Percentiles rank a stretch among this genome's conserved stretches.
phyloP scores from a whole-genome alignment of 2,888 invertebrate genomes.

The Syrphus vitripennis region DNA sequence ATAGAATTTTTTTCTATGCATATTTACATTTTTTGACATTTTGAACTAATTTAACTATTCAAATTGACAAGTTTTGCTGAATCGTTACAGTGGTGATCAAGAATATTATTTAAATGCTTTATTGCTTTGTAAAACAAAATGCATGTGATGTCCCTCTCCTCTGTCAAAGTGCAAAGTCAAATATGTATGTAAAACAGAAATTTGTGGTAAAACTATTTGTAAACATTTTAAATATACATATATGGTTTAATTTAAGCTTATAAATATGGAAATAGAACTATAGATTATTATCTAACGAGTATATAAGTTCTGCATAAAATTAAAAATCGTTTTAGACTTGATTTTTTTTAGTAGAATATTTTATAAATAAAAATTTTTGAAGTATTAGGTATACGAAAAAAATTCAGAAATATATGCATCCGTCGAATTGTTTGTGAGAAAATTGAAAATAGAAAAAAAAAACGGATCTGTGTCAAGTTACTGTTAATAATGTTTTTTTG shows the following conservation, averaged over 20 bases:
- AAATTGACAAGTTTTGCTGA: conserved; percentile 38
- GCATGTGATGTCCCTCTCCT: conserved; percentile 67
- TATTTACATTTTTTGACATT: neutral
- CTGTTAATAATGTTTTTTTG: too few relatives aligned
- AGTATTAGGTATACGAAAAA: too few relatives aligned
- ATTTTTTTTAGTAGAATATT: too few relatives aligned
- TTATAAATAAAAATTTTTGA: too few relatives aligned
- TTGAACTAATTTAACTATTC: conserved; percentile 42
- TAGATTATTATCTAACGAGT: too few relatives aligned
- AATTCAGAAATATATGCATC: too few relatives aligned
- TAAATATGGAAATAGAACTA: neutral
- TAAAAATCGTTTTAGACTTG: too few relatives aligned
- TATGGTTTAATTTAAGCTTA: neutral
- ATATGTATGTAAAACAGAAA: neutral
- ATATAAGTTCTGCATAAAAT: too few relatives aligned
- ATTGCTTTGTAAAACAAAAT: conserved; percentile 61
- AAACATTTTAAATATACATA: neutral
- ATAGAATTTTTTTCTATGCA: neutral
- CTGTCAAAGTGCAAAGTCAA: conserved; percentile 25
- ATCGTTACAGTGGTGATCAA: conserved; percentile 75
- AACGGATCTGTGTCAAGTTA: too few relatives aligned
- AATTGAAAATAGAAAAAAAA: too few relatives aligned
- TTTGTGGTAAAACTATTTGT: neutral
- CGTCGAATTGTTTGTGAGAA: too few relatives aligned
- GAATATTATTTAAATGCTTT: conserved; percentile 63